phyloP scores from a whole-genome alignment of 2,113 vertebrate species.

The Neolamprologus sp. region DNA sequence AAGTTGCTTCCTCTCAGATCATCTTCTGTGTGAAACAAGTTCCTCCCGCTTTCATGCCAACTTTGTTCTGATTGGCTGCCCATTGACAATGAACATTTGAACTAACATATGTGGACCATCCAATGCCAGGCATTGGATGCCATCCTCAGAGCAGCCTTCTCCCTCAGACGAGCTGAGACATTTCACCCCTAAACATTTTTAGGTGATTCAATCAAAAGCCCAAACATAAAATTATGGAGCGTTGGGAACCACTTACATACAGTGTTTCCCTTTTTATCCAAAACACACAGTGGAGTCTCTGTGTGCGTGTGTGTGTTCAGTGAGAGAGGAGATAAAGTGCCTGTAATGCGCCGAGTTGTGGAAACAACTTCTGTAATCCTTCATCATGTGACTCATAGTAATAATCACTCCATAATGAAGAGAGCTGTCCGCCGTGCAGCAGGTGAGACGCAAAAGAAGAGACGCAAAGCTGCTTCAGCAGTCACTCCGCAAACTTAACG shows the following conservation, averaged over 20 bases:
- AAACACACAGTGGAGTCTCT: not conserved
- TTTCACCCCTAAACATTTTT: not conserved
- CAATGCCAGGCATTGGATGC: not conserved
- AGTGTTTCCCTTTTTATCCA: not conserved
- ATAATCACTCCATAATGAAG: conserved; percentile 57
- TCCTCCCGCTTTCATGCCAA: not conserved
- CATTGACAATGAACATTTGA: not conserved
- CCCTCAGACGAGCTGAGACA: not conserved
- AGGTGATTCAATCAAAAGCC: not conserved
- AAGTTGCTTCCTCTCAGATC: not conserved
- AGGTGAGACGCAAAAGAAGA: not conserved
- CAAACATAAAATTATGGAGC: not conserved
- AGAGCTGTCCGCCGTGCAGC: not conserved
- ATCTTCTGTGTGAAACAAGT: not conserved
- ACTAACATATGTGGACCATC: not conserved
- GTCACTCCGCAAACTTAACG: not conserved
- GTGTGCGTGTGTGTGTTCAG: not conserved
- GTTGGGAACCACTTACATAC: not conserved
- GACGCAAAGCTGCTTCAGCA: not conserved
- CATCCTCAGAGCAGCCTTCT: not conserved
- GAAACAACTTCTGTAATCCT: conserved; percentile 57
- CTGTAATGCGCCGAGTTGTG: conserved; percentile 31
- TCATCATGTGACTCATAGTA: conserved; percentile 62
- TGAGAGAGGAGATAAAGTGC: not conserved
- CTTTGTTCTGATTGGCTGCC: not conserved